Base-by-base conservation (phyloP, 2,888 invertebrate genomes). In the Xestia c-nigrum region DNA sequence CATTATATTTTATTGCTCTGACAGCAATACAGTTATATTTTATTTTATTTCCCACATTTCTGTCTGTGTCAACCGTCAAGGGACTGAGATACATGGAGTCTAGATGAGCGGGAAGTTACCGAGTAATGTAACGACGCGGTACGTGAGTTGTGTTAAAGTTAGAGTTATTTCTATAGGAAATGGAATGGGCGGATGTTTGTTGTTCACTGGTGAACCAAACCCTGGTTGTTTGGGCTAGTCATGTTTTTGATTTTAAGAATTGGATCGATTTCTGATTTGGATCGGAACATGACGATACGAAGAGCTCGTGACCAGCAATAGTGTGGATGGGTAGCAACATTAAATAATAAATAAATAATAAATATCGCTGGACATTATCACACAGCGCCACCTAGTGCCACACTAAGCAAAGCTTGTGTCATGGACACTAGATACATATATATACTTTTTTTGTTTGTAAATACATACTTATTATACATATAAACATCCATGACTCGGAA, bases 21-120 rank as follows among this genome's bases (percentile, higher is more conserved):
- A 52, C 81, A 69, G 50, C 12, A 76, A 59, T 61, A 40, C 40
- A 69, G 40, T 47, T 80, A 64, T 38, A 69, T 78, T 78, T 74
- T 38, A 69, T 78, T 82, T 74, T 69, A 86, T 80, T 80, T 80
- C 61, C 68, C 68, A 82, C 81, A 67, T 64, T 46, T 55, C 61
- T 74, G 71, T 78, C 46, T 64, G 57, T 84, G 84, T 84, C 82
- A 76, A 80, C 59, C 55, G 72, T 52, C 86, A 76, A 57, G 84
- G 78, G 86, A 81, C 72, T 46, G 38, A 72, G 68, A 72, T 78
- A 72, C 43, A 82, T 38, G 57, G 47, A 72, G 65, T 63, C 31
- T 81, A 75, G 66, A 81, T 70, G 72, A 72, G 61, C 80, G 59
- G 40, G 46, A 70, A 76, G 72, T 83, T 80, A 40, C 40, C 52